These are phyloP conservation scores for Dysidea cf. avara DNA, from an alignment of 37 sponge, comb jelly and placozoan species.

Conservation along the genomic window DNA sequence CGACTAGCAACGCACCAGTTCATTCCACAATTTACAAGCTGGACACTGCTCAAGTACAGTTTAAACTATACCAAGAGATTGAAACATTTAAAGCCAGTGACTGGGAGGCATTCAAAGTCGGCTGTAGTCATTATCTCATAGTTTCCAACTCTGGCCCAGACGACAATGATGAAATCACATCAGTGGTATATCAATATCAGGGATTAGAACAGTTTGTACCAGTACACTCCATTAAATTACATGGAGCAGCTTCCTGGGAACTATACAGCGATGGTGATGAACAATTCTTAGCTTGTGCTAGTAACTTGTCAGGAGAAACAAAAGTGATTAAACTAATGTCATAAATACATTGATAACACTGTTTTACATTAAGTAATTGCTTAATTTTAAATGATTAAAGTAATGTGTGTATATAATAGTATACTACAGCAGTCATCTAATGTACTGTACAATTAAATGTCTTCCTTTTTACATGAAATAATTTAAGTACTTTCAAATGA, in stretches of 20 bases:
- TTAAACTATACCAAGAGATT: not conserved
- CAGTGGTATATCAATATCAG: not conserved
- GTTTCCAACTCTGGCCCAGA: slow-evolving; percentile 1
- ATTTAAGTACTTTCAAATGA: too few relatives aligned
- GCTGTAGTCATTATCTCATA: not conserved
- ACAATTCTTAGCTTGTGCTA: not conserved
- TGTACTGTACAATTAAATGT: too few relatives aligned
- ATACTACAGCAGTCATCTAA: too few relatives aligned
- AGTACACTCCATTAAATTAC: not conserved
- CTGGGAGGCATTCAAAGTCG: not conserved
- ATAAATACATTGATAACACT: too few relatives aligned
- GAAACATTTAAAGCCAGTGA: not conserved
- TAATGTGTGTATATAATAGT: too few relatives aligned
- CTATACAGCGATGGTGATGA: too few relatives aligned
- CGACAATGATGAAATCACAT: not conserved
- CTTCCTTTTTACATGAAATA: too few relatives aligned
- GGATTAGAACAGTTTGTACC: slow-evolving; percentile 6
- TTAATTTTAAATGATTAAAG: too few relatives aligned
- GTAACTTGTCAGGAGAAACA: not conserved
- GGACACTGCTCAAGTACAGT: not conserved
- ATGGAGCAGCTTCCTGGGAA: slow-evolving; percentile 9
- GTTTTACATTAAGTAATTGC: too few relatives aligned
- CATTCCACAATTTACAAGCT: slow-evolving; percentile 6
- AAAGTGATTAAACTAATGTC: not conserved
- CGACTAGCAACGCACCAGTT: not conserved